Evolutionary conservation across 1,140 invertebrate genomes (phyloP), one percentile per base, ranked within the genome.

Genomic region (Samia ricini): DNA sequence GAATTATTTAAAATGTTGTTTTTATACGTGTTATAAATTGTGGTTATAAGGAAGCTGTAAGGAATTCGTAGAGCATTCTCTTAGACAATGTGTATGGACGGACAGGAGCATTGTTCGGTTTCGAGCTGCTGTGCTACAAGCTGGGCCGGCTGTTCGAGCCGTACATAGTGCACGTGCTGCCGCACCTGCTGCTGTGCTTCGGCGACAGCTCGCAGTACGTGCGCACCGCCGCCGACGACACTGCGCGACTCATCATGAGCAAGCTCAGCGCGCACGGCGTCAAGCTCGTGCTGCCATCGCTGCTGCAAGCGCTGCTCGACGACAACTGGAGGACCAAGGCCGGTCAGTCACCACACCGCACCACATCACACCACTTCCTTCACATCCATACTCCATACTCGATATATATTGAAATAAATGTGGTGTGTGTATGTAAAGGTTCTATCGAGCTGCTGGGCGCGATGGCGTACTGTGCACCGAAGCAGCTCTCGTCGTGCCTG

Each of bases 311-410:
- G 54, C 91, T 99, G 42, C 97, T 99, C 83, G 97, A 99, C 86
- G 98, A 99, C 91, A 98, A 98, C 0, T 99, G 99, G 99, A 92
- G 99, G 80, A 99, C 99, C 1, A 99, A 99, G 91, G 97, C 97
- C 48, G 97, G 96, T 95, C 76, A 76, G 76, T 79, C 15, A 20
- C 10, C 19, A 5, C 29, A 19, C 1, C 24, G 50, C n/a, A 52
- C 23, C 24, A 12, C 2, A 51, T 21, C 8, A 51, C 49, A 18
- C 2, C 5, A 52, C 7, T 20, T 52, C 10, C n/a, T 3, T 18
- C 50, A 15, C 20, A 18, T 52, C 8, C 6, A 19, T 20, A 12
- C 12, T 52, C 12, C 51, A 52, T 52, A n/a, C 20, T 15, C 50
- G 8, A n/a, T 18, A 5, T 52, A n/a, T 18, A 22, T 2, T 55